Percentiles rank a stretch among this genome's conserved stretches.
Evolutionary conservation across 2,797 vertebrate species (phyloP).

Genomic region (Microctenopoma stevenorrisi): DNA sequence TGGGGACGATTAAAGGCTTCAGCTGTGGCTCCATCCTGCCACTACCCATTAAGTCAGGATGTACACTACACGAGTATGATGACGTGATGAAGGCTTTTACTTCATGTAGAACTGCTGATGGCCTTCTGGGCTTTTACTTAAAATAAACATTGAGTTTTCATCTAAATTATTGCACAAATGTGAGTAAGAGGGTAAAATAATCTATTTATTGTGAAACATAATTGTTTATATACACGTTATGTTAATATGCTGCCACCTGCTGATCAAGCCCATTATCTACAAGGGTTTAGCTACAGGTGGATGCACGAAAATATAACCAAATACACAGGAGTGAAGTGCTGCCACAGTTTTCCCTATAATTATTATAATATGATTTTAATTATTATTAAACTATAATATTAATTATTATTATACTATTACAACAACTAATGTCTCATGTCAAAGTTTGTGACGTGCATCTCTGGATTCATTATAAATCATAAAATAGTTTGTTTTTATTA

Average conservation of each 20-base stretch:
- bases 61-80: slow-evolving; percentile 6
- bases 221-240: neutral
- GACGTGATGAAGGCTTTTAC: slow-evolving; percentile 14
- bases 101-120: neutral
- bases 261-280: slow-evolving; percentile 21
- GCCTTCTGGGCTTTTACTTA: neutral
- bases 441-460: neutral
- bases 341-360: neutral
- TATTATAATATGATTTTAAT: no score
- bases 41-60: slow-evolving; percentile 47
- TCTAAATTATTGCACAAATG: neutral
- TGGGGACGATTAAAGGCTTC: slow-evolving; percentile 72
- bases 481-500: no score
- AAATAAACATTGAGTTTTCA: neutral
- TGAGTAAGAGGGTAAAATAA: neutral
- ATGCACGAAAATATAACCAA: no score
- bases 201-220: neutral
- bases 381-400: no score
- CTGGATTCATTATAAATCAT: no score
- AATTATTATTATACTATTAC: no score
- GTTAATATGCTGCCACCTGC: slow-evolving; percentile 54
- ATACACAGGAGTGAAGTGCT: no score
- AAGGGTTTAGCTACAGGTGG: neutral
- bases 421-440: no score
- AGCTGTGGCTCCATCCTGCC: slow-evolving; percentile 62